Evolutionary conservation across 2,113 vertebrate species (phyloP), one percentile per base, ranked within the genome.

Genomic region (Dascyllus trimaculatus): DNA sequence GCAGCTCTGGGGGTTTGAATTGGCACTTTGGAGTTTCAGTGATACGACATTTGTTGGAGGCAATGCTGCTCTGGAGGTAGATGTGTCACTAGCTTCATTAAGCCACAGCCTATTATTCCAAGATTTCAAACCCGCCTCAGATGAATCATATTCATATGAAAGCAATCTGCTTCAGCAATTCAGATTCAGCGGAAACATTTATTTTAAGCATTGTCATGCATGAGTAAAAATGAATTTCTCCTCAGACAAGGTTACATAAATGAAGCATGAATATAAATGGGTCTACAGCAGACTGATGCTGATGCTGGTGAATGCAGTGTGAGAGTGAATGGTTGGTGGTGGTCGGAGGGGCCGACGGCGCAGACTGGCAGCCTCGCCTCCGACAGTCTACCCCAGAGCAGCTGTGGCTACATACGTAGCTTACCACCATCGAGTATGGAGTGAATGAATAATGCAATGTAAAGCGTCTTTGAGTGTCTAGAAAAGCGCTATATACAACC

Each of bases 51-150:
- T 70, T 58, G 65, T 32, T 59, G 49, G 38, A 81, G 24, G 21
- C 35, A 51, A 19, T 29, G 2, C 0, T 4, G n/a, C 61, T 81
- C 65, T 63, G 43, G 9, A 70, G 51, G 53, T 62, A 73, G 57
- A 83, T 22, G 21, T 32, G 38, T 71, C 71, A 61, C 38, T 1
- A n/a, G 61, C 54, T 18, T 78, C 57, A 66, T 84, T 81, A 65
- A 54, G 61, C 63, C 38, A 45, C 74, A 54, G 29, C 24, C 25
- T 61, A 51, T 61, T 57, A 18, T 54, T 51, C 24, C 25, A 51
- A 80, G 52, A 62, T 54, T 14, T 64, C 45, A 24, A 53, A 58
- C 3, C 17, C 29, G 17, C 48, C 61, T 53, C 57, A 21, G 1
- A 14, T 58, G 11, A 68, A 49, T 64, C 65, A 25, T 18, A 17